Conservation (phyloP, 2,888 invertebrate species). For the Hemithea aestivaria region DNA sequence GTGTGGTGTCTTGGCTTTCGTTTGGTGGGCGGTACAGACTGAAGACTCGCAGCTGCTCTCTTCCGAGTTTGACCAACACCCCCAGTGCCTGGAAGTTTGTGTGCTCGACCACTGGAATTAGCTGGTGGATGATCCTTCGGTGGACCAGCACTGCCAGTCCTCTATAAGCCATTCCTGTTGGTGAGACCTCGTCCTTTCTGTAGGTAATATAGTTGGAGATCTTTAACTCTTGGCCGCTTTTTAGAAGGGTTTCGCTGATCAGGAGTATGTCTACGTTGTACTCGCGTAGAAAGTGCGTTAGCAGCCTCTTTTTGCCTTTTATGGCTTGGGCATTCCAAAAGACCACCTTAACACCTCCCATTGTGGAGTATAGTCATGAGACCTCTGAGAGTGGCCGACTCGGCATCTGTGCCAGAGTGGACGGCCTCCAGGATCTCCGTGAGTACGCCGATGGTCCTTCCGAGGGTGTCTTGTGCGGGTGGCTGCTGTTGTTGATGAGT, state of each 20-base stretch:
- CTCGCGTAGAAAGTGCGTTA: conserved; percentile 9
- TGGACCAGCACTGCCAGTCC: conserved; percentile 2
- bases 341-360: conserved; percentile 3
- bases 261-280: conserved; percentile 1
- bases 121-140: conserved; percentile 1
- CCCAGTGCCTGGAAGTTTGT: background rate
- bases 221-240: background rate
- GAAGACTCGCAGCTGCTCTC: too few relatives aligned
- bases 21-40: too few relatives aligned
- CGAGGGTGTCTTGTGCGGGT: conserved; percentile 1
- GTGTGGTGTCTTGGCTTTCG: background rate
- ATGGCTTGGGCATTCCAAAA: conserved; percentile 7
- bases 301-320: conserved; percentile 8
- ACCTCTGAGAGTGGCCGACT: conserved; percentile 5
- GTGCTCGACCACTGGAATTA: background rate
- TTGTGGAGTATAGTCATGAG: conserved; percentile 5
- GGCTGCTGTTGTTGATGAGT: too few relatives aligned
- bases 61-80: background rate
- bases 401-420: conserved; percentile 1
- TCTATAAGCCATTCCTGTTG: background rate
- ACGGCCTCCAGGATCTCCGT: conserved; percentile 7
- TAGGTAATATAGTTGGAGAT: conserved; percentile 3
- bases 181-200: conserved; percentile 2
- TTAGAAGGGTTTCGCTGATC: conserved; percentile 5
- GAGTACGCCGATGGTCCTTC: conserved; percentile 2